Percentiles rank a stretch among this genome's conserved stretches.
Conservation (phyloP, 2,888 invertebrate species). For the Melinaea menophilus region DNA sequence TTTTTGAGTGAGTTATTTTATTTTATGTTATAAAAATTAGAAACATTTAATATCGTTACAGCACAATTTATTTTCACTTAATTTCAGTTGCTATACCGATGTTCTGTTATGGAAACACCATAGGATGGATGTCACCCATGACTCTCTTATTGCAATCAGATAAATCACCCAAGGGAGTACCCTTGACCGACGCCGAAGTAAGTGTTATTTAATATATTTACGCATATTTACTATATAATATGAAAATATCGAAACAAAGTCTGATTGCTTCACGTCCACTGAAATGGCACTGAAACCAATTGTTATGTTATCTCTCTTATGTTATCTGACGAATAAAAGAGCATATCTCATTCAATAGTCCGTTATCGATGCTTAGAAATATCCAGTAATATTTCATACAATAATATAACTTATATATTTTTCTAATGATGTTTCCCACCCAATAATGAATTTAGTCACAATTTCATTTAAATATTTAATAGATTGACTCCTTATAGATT, state of each 20-base stretch:
- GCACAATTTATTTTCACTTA: background rate
- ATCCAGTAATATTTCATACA: too few species aligned
- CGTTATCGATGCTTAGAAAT: too few species aligned
- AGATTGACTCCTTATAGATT: slow-evolving; percentile 39
- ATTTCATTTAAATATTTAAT: background rate
- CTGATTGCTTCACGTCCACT: too few species aligned
- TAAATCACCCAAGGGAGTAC: slow-evolving; percentile 53
- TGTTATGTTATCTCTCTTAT: too few species aligned
- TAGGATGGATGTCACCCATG: slow-evolving; percentile 77
- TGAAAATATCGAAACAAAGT: background rate
- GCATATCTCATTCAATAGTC: too few species aligned
- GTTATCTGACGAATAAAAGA: too few species aligned
- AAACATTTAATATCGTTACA: too few species aligned
- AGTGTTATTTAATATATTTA: background rate
- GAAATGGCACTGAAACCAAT: too few species aligned
- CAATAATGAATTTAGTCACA: too few species aligned
- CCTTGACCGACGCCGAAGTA: slow-evolving; percentile 59
- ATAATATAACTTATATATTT: too few species aligned
- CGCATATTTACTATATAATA: background rate
- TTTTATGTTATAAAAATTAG: background rate
- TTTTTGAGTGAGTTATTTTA: slow-evolving; percentile 50
- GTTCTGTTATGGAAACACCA: slow-evolving; percentile 66
- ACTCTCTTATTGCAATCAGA: slow-evolving; percentile 66
- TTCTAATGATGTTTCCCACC: too few species aligned
- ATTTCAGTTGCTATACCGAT: slow-evolving; percentile 67